A percentile compares a stretch with the other conserved stretches of the same genome.
phyloP scores from a whole-genome alignment of 2,797 vertebrate genomes.

The Acrossocheilus fasciatus region DNA sequence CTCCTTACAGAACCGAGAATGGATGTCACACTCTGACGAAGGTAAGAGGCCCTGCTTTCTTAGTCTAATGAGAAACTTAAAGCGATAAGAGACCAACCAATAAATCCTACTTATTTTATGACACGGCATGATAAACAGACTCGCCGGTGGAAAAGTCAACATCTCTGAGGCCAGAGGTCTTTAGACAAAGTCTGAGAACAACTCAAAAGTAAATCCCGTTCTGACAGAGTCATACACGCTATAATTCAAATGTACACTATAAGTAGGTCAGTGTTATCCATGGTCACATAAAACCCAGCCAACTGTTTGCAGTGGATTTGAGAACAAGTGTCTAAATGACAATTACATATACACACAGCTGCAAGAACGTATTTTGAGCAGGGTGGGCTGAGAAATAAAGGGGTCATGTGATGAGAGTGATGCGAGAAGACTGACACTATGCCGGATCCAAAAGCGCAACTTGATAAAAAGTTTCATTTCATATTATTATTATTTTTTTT shows the following conservation, averaged over 20 bases:
- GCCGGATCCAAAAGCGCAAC: too few relatives aligned
- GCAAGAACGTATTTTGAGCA: too few relatives aligned
- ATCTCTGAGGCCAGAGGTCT: constrained; percentile 8
- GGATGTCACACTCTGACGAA: constrained; percentile 77
- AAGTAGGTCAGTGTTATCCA: constrained; percentile 28
- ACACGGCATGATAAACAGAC: constrained; percentile 48
- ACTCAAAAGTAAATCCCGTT: constrained; percentile 36
- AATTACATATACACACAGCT: neutral
- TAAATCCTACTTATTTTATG: constrained; percentile 42
- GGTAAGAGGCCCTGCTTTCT: constrained; percentile 65
- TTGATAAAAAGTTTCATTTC: too few relatives aligned
- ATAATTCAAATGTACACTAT: neutral
- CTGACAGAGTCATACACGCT: constrained; percentile 12
- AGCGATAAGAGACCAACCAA: constrained; percentile 50
- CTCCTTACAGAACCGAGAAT: constrained; percentile 76
- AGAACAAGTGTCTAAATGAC: constrained; percentile 12
- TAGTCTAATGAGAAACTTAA: constrained; percentile 29
- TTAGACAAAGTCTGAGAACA: constrained; percentile 40
- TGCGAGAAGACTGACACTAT: too few relatives aligned
- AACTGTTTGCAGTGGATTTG: neutral
- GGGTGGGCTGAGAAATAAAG: too few relatives aligned
- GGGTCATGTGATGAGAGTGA: too few relatives aligned
- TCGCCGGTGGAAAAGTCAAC: constrained; percentile 59
- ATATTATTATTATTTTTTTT: too few relatives aligned
- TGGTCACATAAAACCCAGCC: constrained; percentile 14